phyloP scores from a whole-genome alignment of 2,797 vertebrate species.

The Oreochromis grahami region DNA sequence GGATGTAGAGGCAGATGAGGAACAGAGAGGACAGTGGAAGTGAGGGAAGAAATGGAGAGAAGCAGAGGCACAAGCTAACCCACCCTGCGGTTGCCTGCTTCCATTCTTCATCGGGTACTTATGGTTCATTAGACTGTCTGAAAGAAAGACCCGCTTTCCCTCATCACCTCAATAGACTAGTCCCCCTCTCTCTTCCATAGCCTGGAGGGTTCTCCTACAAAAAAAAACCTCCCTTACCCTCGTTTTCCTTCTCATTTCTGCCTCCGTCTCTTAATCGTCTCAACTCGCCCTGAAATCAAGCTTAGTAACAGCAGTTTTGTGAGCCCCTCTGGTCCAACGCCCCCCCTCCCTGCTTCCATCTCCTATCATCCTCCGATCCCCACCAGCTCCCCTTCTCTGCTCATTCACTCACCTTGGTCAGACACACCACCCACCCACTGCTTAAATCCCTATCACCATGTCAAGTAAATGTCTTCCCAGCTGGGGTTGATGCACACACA shows the following conservation, averaged over 20 bases:
- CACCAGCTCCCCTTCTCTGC: constrained; percentile 61
- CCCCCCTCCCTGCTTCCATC: not conserved
- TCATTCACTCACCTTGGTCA: constrained; percentile 78
- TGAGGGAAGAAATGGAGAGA: constrained; percentile 42
- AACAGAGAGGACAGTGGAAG: constrained; percentile 35
- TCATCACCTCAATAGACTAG: constrained; percentile 75
- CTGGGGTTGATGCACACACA: constrained; percentile 67
- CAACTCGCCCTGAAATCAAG: constrained; percentile 77
- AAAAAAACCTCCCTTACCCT: constrained; percentile 26
- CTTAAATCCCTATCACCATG: constrained; percentile 86
- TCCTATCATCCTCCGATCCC: constrained; percentile 53
- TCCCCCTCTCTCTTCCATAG: constrained; percentile 57
- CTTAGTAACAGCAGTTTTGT: constrained; percentile 78
- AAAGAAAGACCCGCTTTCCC: constrained; percentile 69
- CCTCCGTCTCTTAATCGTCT: constrained; percentile 75
- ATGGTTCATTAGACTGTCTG: constrained; percentile 79
- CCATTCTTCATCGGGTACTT: constrained; percentile 73
- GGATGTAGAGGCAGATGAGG: constrained; percentile 2
- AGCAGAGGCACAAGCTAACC: constrained; percentile 46
- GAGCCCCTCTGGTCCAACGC: constrained; percentile 45
- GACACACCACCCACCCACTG: constrained; percentile 80
- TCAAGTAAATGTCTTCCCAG: constrained; percentile 85
- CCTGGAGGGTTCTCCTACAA: constrained; percentile 58
- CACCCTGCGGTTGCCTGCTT: constrained; percentile 64
- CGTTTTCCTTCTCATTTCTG: constrained; percentile 45